These are phyloP conservation scores for Halcyon senegalensis DNA, from an alignment of 2,113 vertebrate genomes.

Conservation along the genomic window DNA sequence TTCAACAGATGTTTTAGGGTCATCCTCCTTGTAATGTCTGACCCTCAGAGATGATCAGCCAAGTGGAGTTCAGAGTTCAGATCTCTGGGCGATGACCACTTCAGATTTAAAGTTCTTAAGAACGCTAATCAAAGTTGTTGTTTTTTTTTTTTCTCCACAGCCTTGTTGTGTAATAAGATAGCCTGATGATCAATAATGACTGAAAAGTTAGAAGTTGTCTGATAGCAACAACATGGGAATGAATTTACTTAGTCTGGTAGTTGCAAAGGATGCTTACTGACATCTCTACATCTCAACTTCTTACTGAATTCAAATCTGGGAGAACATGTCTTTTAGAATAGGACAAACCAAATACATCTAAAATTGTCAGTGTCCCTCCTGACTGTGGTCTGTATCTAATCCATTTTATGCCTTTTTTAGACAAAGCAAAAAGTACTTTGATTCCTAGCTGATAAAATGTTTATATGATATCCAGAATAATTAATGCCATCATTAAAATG, in stretches of 20 bases:
- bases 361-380: neutral
- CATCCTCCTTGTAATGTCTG: neutral
- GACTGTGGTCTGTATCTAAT: neutral
- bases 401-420: neutral
- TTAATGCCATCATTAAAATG: neutral
- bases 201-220: neutral
- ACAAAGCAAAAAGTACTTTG: neutral
- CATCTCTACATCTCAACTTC: neutral
- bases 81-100: neutral
- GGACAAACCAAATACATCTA: neutral
- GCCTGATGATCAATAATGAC: neutral
- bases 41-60: neutral
- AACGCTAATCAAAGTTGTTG: neutral
- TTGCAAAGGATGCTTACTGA: neutral
- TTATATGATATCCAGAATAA: neutral
- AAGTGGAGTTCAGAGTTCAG: slow-evolving; percentile 17
- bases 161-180: neutral
- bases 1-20: slow-evolving; percentile 29
- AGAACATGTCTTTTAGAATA: neutral
- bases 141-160: neutral
- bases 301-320: neutral
- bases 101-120: neutral
- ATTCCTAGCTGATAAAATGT: neutral
- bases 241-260: neutral
- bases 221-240: neutral